Evolutionary conservation across 2,797 vertebrate species (phyloP), one percentile per base, ranked within the genome.

Genomic region (Chlorospingus semifuscus): DNA sequence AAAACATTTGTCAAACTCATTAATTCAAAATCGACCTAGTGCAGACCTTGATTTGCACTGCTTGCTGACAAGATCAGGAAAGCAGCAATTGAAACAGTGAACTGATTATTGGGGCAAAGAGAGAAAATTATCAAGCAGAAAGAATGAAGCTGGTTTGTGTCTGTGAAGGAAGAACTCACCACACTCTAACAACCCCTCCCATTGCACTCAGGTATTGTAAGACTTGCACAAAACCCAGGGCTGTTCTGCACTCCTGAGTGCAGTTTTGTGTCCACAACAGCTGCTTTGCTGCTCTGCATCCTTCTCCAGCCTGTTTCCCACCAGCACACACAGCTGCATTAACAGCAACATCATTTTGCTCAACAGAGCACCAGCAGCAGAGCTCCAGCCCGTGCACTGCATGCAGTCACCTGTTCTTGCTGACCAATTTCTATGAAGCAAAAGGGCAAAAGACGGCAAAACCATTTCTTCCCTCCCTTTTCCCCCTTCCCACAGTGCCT

Each of bases 1-100:
- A 95, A 97, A 95, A 96, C 83, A 95, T 95, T 96, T 94, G 59
- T 96, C 94, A 95, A 85, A 89, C 70, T 72, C 44, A 2, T 47
- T 93, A 92, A 91, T 92, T 90, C 64, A 87, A 82, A 95, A 88
- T 91, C 53, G 60, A 94, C 93, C 88, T 81, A 93, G 39, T 42
- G 12, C 65, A 82, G 90, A 93, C 63, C 66, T 90, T 84, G 86
- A 94, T 97, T 96, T 89, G 60, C 75, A 78, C 79, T 72, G 44
- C 83, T 93, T 76, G 69, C 65, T 49, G 23, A 89, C 55, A 92
- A 91, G 89, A 36, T 70, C 34, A 27, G 57, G 50, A 92, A 94
- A 93, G 47, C 42, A 72, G 65, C 66, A 64, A 49, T 19, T 69
- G 46, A 81, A 92, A 91, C 52, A 39, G 23, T 26, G 34, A 77